These are phyloP conservation scores for Lophius americanus DNA, from an alignment of 2,797 vertebrate genomes.

Conservation along the genomic window DNA sequence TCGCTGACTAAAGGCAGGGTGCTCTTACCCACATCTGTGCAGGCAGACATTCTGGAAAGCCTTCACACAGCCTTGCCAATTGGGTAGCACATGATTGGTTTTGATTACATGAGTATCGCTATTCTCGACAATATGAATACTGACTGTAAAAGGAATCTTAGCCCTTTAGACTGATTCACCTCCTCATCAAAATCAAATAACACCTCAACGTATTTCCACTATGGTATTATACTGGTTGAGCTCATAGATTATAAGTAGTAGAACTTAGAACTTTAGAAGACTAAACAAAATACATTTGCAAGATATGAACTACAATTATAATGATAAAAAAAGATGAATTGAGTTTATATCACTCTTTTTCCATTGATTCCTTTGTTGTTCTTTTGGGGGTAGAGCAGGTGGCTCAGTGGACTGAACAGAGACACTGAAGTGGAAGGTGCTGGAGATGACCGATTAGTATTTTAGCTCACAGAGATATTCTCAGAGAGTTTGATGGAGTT, in stretches of 20 bases:
- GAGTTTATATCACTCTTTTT: background rate
- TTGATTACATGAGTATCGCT: background rate
- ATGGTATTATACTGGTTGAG: constrained; percentile 42
- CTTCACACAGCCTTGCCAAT: background rate
- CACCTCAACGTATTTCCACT: constrained; percentile 39
- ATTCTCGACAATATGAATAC: background rate
- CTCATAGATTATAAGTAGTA: constrained; percentile 57
- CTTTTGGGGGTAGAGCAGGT: no score
- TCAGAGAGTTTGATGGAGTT: no score
- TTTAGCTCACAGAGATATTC: no score
- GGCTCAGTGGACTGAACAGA: no score
- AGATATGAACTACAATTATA: background rate
- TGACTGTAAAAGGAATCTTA: background rate
- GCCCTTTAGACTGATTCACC: constrained; percentile 9
- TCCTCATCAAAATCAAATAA: constrained; percentile 20
- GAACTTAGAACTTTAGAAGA: constrained; percentile 19
- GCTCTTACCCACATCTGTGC: background rate
- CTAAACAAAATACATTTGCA: background rate
- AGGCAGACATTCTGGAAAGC: background rate
- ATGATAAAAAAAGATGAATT: background rate
- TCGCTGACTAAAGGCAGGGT: background rate
- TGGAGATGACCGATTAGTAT: no score
- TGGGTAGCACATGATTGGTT: background rate
- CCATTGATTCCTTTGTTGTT: background rate
- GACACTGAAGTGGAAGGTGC: no score